Conservation (phyloP, 2,113 vertebrate species). For the Thermophis baileyi region DNA sequence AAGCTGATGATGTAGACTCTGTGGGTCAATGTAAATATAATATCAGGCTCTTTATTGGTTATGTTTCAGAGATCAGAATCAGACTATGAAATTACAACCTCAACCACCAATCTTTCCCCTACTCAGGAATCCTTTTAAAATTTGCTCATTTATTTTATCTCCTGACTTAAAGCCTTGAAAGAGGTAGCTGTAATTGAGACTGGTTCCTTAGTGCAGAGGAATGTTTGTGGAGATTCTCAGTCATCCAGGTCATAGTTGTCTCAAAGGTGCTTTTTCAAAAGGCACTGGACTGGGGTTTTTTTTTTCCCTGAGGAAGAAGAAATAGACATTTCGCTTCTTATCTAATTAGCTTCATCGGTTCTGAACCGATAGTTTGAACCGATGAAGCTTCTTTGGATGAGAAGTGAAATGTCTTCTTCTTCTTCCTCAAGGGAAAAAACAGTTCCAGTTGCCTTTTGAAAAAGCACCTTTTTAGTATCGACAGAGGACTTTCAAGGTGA, state of each 20-base stretch:
- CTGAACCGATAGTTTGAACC: background rate
- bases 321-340: background rate
- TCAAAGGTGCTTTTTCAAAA: background rate
- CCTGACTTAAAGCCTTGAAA: background rate
- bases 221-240: background rate
- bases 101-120: background rate
- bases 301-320: background rate
- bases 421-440: background rate
- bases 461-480: background rate
- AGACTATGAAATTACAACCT: background rate
- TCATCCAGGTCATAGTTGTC: background rate
- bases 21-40: background rate
- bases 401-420: background rate
- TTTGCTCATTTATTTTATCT: background rate
- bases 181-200: background rate
- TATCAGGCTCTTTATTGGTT: background rate
- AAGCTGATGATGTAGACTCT: slow-evolving; percentile 3
- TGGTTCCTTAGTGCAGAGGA: background rate
- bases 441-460: background rate
- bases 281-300: background rate
- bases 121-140: background rate
- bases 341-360: background rate
- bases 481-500: background rate
- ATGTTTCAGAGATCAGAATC: background rate
- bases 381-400: background rate